These are phyloP conservation scores for Dryas iulia DNA, from an alignment of 1,140 invertebrate genomes.

Conservation along the genomic window DNA sequence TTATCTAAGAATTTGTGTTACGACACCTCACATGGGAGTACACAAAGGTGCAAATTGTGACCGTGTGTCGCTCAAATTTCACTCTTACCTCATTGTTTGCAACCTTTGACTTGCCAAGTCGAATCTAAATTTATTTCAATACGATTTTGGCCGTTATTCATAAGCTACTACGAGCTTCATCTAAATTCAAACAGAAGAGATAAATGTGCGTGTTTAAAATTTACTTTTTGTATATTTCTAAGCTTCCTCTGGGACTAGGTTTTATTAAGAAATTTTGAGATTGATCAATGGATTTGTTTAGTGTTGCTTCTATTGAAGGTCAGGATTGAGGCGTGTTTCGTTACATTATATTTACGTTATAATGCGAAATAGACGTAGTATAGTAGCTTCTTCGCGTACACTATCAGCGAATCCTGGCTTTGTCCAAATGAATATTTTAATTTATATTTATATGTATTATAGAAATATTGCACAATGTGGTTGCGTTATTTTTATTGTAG, in stretches of 20 bases:
- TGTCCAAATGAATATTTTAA: not conserved
- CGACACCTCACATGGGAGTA: conserved; percentile 26
- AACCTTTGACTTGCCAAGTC: conserved; percentile 42
- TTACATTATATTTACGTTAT: not conserved
- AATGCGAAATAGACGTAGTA: not conserved
- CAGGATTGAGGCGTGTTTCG: not conserved
- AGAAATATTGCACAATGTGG: not conserved
- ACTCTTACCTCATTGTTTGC: conserved; percentile 69
- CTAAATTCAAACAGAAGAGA: not conserved
- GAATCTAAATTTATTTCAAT: not conserved
- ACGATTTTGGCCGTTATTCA: not conserved
- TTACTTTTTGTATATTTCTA: not conserved
- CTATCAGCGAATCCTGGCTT: not conserved
- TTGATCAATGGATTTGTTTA: conserved; percentile 6
- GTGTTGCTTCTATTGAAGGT: not conserved
- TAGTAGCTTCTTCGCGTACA: not conserved
- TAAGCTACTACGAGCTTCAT: not conserved
- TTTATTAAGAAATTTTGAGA: not conserved
- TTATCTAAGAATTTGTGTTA: conserved; percentile 48
- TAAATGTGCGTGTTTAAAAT: not conserved
- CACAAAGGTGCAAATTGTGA: conserved; percentile 61
- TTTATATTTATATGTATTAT: not conserved
- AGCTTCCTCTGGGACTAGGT: not conserved
- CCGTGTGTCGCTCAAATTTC: conserved; percentile 46
- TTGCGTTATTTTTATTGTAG: no score